Evolutionary conservation across 2,888 invertebrate species (phyloP).

Genomic region (Zele albiditarsus): DNA sequence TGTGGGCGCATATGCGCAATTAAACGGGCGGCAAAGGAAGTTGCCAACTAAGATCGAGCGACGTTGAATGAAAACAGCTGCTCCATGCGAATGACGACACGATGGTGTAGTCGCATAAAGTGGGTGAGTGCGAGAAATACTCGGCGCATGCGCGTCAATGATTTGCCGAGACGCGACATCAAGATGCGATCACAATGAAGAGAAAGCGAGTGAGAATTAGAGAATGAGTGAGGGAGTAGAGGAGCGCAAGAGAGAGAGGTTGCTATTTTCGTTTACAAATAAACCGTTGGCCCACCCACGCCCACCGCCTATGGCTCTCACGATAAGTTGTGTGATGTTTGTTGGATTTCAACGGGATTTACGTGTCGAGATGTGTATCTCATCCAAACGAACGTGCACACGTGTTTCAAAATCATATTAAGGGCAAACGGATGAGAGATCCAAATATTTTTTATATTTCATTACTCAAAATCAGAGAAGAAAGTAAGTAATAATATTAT

Average conservation of each 20-base stretch:
- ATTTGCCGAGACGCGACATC: neutral
- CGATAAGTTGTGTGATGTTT: neutral
- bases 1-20: slow-evolving; percentile 43
- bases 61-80: slow-evolving; percentile 72
- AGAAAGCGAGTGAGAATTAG: neutral
- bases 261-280: slow-evolving; percentile 65
- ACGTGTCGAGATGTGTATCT: neutral
- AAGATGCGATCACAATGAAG: neutral
- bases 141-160: slow-evolving; percentile 44
- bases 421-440: neutral
- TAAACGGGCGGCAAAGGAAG: slow-evolving; percentile 59
- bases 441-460: neutral
- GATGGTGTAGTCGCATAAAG: slow-evolving; percentile 40
- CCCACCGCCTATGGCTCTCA: neutral
- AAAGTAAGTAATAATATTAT: too few relatives aligned
- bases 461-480: neutral
- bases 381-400: neutral
- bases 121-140: slow-evolving; percentile 2
- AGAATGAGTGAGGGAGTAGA: neutral
- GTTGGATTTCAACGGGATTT: neutral
- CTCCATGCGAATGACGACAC: slow-evolving; percentile 63
- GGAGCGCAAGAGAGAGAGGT: slow-evolving; percentile 12
- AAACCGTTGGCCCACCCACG: slow-evolving; percentile 57
- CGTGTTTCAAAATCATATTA: slow-evolving; percentile 8
- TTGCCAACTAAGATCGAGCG: slow-evolving; percentile 65